Conservation (phyloP, 35 echinoderm and acorn worm genomes). For the Lytechinus variegatus region DNA sequence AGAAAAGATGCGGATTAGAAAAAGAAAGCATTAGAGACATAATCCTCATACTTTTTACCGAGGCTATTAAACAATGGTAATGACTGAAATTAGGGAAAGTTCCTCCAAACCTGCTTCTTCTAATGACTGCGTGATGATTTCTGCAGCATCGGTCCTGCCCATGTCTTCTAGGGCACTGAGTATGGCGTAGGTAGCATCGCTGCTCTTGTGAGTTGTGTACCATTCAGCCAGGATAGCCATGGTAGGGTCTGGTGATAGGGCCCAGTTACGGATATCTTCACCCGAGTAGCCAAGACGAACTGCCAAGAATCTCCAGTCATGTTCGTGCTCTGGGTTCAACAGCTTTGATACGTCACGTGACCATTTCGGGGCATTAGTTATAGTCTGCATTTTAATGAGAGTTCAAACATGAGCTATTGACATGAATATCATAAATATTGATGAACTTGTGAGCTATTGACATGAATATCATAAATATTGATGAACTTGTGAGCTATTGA, state of each 20-base stretch:
- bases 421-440: not conserved
- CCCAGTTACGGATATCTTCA: slow-evolving; percentile 98
- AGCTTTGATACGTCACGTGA: slow-evolving; percentile 93
- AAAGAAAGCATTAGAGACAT: too few relatives aligned
- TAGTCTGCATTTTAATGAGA: slow-evolving; percentile 70
- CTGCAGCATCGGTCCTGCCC: slow-evolving; percentile 84
- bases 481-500: not conserved
- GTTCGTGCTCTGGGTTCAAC: slow-evolving; percentile 83
- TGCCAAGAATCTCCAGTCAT: slow-evolving; percentile 92
- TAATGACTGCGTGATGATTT: slow-evolving; percentile 82
- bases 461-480: too few relatives aligned
- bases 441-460: not conserved
- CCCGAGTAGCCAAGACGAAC: slow-evolving; percentile 82
- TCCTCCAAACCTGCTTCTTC: slow-evolving; percentile 80
- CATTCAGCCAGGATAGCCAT: slow-evolving; percentile 95
- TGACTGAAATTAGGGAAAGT: not conserved
- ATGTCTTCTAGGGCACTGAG: slow-evolving; percentile 93
- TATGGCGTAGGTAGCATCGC: slow-evolving; percentile 92
- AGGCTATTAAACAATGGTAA: too few relatives aligned
- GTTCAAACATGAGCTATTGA: not conserved
- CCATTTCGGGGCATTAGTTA: slow-evolving; percentile 95
- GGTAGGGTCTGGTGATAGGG: slow-evolving; percentile 89
- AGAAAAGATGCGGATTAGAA: too few relatives aligned
- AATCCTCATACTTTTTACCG: too few relatives aligned
- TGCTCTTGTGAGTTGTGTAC: slow-evolving; percentile 98